Evolutionary conservation across 2,113 vertebrate genomes (phyloP), one percentile per base, ranked within the genome.

Genomic region (Hyaena hyaena): DNA sequence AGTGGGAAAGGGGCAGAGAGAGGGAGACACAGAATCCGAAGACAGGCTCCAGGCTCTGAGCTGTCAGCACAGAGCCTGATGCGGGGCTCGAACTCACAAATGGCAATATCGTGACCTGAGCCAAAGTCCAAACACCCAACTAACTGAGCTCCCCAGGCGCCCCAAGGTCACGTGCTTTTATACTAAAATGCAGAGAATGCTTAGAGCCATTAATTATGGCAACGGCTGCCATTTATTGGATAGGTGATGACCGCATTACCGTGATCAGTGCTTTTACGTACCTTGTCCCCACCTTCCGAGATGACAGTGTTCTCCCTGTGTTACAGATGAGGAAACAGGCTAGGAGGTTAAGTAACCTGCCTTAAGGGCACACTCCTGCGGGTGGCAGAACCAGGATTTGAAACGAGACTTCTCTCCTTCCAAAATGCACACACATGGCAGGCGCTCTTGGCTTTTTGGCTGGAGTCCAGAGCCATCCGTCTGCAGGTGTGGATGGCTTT

Each of bases 341-440:
- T 35, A 10, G 24, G 7, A 33, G 63, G 80, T 58, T 23, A 8
- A 82, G 24, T 50, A 55, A 48, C 79, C 26, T 87, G 43, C 35
- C 45, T 21, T 12, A 12, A 50, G 45, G 58, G 63, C 63, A 17
- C 19, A 23, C 16, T 73, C 48, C 35, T 23, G 1, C 31, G 31
- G 43, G 26, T 5, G 50, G 50, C 80, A 65, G 80, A 71, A 24
- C 33, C 15, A 33, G 39, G 26, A 10, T 43, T 35, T 50, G 50
- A 87, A 19, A 16, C 17, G 11, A 50, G 89, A 48, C 24, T 17
- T 24, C 31, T 24, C 9, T 23, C 3, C 2, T 43, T 77, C 26
- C 28, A 23, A n/a, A 9, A 35, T 7, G 12, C 23, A 5, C 0
- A 9, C 23, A 2, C 28, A 2, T 35, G 26, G 24, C 65, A 7